Evolutionary conservation across 2,113 vertebrate genomes (phyloP).

Genomic region (Eurypyga helias): DNA sequence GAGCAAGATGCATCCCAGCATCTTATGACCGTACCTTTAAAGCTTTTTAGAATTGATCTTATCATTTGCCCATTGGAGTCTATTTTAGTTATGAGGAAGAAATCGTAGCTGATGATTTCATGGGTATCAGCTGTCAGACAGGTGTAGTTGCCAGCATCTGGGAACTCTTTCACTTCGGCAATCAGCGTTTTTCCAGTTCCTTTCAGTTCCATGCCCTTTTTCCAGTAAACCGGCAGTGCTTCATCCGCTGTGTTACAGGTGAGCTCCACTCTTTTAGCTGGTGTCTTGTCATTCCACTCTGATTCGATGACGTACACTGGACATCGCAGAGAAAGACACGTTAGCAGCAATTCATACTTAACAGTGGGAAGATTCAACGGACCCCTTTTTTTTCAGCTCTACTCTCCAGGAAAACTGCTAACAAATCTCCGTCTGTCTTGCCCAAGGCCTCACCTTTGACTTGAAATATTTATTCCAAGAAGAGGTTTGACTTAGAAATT

Average conservation of each 20-base stretch:
- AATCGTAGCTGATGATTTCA: background rate
- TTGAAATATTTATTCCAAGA: background rate
- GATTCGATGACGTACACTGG: slow-evolving; percentile 74
- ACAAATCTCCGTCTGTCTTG: background rate
- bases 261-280: slow-evolving; percentile 62
- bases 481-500: background rate
- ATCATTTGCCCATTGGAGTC: slow-evolving; percentile 24
- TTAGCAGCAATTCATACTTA: background rate
- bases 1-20: background rate
- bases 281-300: slow-evolving; percentile 56
- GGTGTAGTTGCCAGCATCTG: slow-evolving; percentile 72
- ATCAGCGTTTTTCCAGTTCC: slow-evolving; percentile 64
- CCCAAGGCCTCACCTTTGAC: background rate
- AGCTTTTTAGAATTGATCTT: slow-evolving; percentile 39
- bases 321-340: background rate
- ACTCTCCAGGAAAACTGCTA: background rate
- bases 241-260: slow-evolving; percentile 56
- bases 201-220: background rate
- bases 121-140: slow-evolving; percentile 50
- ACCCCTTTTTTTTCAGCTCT: background rate
- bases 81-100: slow-evolving; percentile 70
- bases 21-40: background rate
- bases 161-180: slow-evolving; percentile 67
- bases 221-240: slow-evolving; percentile 60
- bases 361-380: background rate